Conservation (phyloP, 2,113 vertebrate genomes). For the Trogon surrucura region DNA sequence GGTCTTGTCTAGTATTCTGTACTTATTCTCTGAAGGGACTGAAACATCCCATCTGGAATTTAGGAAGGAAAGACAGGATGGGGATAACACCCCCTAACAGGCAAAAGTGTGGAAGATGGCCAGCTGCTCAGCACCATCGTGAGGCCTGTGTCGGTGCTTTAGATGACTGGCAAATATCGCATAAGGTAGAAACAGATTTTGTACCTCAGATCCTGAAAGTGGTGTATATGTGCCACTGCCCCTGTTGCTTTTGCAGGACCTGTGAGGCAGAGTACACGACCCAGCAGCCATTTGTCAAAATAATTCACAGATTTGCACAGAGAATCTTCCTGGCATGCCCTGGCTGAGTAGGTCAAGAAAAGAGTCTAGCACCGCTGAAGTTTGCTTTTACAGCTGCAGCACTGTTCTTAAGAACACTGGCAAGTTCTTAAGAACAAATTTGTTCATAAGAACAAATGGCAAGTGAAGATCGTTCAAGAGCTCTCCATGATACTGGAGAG, state of each 20-base stretch:
- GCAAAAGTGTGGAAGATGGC: background rate
- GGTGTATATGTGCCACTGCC: accelerated
- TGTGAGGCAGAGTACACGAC: background rate
- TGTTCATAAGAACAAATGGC: no score
- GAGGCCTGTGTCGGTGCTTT: no score
- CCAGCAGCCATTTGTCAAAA: background rate
- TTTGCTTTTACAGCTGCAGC: background rate
- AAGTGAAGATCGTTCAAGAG: background rate
- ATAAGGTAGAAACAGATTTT: background rate
- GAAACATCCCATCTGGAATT: background rate
- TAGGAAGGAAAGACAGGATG: background rate
- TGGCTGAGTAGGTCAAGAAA: background rate
- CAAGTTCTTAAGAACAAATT: no score
- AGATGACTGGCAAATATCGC: accelerated
- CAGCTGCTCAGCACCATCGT: accelerated
- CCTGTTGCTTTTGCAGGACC: background rate
- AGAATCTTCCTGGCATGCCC: background rate
- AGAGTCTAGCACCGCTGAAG: background rate
- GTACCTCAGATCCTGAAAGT: background rate
- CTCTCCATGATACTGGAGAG: background rate
- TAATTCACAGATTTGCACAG: background rate
- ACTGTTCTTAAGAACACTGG: background rate
- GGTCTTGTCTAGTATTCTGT: accelerated
- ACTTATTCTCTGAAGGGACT: background rate
- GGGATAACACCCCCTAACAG: background rate